These are phyloP conservation scores for Ammodytes marinus DNA, from an alignment of 2,113 vertebrate genomes.

Conservation along the genomic window DNA sequence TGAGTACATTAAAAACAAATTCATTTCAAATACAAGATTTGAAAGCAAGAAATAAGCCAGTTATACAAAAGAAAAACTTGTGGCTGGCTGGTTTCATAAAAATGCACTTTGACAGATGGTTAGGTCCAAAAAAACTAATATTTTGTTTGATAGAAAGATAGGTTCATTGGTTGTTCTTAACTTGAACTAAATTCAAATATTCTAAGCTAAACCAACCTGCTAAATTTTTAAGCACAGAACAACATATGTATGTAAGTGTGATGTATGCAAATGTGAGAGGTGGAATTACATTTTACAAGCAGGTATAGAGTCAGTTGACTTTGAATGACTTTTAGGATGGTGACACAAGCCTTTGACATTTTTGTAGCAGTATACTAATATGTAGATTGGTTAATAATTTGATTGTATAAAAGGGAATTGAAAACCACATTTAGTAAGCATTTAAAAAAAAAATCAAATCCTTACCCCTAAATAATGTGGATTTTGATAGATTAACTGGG, in stretches of 20 bases:
- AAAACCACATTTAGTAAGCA: not conserved
- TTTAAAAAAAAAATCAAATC: not conserved
- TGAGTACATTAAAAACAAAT: not conserved
- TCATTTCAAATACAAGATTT: not conserved
- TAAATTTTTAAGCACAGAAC: not conserved
- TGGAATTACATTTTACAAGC: not conserved
- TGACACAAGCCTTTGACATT: not conserved
- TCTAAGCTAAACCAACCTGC: not conserved
- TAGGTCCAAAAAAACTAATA: not conserved
- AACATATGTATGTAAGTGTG: too few species aligned
- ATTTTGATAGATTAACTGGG: not conserved
- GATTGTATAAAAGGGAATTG: not conserved
- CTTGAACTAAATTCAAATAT: not conserved
- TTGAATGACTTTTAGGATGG: not conserved
- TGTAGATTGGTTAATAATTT: not conserved
- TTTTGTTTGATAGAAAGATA: not conserved
- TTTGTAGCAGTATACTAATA: not conserved
- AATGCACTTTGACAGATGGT: not conserved
- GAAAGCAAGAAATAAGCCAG: not conserved
- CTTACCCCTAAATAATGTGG: not conserved
- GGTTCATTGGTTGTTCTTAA: not conserved
- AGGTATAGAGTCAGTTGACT: not conserved
- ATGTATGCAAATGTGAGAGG: too few species aligned
- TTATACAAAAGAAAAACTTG: not conserved
- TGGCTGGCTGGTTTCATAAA: not conserved